A percentile compares a stretch with the other conserved stretches of the same genome.
phyloP scores from a whole-genome alignment of 23 tunicate species.

The Corella eumyota region DNA sequence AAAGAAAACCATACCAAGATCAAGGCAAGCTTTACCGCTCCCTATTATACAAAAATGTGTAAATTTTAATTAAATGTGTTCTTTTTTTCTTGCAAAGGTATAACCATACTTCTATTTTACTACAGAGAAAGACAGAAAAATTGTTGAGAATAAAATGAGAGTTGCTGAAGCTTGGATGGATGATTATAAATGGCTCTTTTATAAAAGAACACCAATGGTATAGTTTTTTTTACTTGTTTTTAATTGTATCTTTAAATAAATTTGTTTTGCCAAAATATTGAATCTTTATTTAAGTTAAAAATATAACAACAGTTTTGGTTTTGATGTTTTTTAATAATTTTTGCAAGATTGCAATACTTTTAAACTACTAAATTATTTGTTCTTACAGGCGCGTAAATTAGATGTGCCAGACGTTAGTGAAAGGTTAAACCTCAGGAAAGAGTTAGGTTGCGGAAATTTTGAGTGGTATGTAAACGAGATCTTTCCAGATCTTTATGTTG shows the following conservation, averaged over 20 bases:
- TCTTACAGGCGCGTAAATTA: conserved; percentile 32
- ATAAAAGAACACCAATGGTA: conserved; percentile 55
- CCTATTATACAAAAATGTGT: no score
- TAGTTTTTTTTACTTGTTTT: neutral
- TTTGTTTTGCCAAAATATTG: no score
- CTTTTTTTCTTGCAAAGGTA: no score
- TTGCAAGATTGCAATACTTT: no score
- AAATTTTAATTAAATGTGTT: no score
- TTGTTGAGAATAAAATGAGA: conserved; percentile 41
- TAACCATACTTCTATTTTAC: no score
- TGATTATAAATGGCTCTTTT: conserved; percentile 78
- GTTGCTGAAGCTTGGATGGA: conserved; percentile 84
- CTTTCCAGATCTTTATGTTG: conserved; percentile 57
- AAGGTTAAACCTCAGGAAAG: conserved; percentile 10
- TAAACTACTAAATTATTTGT: no score
- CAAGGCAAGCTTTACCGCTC: conserved; percentile 8
- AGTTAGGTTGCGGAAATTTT: conserved; percentile 54
- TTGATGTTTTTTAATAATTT: no score
- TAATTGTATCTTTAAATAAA: no score
- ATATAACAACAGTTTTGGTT: no score
- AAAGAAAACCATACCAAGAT: conserved; percentile 37
- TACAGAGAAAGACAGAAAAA: no score
- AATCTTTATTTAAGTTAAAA: no score
- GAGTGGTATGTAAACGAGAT: conserved; percentile 57
- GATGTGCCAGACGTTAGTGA: conserved; percentile 35